Evolutionary conservation across 2,113 vertebrate genomes (phyloP).

Genomic region (Emydura subglobosa): DNA sequence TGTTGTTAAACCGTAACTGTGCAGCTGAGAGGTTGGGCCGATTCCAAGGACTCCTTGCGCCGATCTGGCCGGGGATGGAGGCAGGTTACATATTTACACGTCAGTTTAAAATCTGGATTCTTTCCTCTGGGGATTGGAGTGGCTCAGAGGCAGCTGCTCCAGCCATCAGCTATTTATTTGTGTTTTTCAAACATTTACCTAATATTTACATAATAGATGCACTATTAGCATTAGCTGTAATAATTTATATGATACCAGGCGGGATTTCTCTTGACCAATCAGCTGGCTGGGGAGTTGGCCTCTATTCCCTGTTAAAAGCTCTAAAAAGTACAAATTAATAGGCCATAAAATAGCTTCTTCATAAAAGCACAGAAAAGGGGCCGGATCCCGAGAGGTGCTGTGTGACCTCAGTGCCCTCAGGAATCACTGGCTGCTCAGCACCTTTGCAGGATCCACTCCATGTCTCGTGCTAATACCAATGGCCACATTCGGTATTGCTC

Average conservation of each 20-base stretch:
- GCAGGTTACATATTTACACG: constrained; percentile 77
- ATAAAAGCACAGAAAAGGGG: constrained; percentile 52
- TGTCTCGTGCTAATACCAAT: neutral
- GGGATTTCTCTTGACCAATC: constrained; percentile 68
- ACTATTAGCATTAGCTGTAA: constrained; percentile 73
- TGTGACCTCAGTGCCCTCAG: constrained; percentile 38
- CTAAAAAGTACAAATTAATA: constrained; percentile 66
- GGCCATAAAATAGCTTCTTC: constrained; percentile 61
- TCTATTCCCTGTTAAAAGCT: constrained; percentile 69
- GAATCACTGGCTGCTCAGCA: constrained; percentile 9
- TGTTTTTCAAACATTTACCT: constrained; percentile 73
- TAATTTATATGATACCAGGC: constrained; percentile 71
- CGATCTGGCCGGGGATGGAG: constrained; percentile 53
- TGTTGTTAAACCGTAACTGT: constrained; percentile 56
- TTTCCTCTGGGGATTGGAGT: constrained; percentile 51
- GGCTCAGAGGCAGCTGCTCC: constrained; percentile 73
- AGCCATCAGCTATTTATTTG: constrained; percentile 73
- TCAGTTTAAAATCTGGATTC: constrained; percentile 76
- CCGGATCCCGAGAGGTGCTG: constrained; percentile 47
- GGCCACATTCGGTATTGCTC: neutral
- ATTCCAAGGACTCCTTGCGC: constrained; percentile 66
- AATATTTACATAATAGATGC: constrained; percentile 71
- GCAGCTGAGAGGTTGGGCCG: constrained; percentile 68
- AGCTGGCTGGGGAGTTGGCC: constrained; percentile 64
- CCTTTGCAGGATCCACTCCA: neutral